Conservation (phyloP, 2,797 vertebrate genomes). For the Podarcis siculus region DNA sequence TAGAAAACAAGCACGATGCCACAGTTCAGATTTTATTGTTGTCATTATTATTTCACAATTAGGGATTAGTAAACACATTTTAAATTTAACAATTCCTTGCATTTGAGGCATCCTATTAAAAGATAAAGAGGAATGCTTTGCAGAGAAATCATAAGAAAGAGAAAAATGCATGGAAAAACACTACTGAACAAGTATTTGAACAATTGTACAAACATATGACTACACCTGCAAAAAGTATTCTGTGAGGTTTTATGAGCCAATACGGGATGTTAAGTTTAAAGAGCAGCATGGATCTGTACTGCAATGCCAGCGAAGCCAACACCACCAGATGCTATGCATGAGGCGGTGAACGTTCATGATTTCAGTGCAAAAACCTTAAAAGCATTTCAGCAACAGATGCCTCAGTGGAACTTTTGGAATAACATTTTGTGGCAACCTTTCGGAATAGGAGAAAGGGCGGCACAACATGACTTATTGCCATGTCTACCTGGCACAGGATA, state of each 20-base stretch:
- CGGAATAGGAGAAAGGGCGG: background rate
- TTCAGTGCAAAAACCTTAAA: background rate
- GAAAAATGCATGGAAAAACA: background rate
- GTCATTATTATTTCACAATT: background rate
- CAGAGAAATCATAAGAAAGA: background rate
- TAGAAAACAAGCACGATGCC: background rate
- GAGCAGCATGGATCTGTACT: background rate
- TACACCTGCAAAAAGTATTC: background rate
- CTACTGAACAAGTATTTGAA: background rate
- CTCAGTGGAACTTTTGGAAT: background rate
- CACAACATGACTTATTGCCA: background rate
- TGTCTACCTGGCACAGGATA: background rate
- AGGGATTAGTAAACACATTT: constrained; percentile 8
- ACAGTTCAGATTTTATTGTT: background rate
- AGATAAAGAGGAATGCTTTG: background rate
- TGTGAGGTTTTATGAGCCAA: background rate
- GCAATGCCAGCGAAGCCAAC: background rate
- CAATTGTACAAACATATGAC: background rate
- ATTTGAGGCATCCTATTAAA: background rate
- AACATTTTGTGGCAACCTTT: background rate
- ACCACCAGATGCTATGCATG: background rate
- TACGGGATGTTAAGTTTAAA: background rate
- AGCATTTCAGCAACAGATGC: background rate
- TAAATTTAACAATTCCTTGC: background rate
- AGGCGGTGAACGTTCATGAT: background rate